These are phyloP conservation scores for Megastigmus dorsalis DNA, from an alignment of 2,888 invertebrate species.

Conservation along the genomic window DNA sequence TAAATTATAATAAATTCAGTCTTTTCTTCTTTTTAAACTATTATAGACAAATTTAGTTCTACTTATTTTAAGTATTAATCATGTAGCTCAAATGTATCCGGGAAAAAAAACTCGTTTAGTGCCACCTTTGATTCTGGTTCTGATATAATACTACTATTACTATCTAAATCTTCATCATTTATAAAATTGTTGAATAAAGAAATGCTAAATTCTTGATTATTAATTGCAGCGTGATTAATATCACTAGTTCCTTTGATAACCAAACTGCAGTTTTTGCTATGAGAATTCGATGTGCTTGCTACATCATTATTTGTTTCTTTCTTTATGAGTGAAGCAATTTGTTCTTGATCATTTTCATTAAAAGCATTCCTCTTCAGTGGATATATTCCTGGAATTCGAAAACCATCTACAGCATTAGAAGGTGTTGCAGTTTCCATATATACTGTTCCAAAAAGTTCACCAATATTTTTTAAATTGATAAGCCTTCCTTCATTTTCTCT, in stretches of 20 bases:
- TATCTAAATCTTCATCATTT: not conserved
- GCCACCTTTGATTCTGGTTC: too few species aligned
- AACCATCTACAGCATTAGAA: conserved; percentile 5
- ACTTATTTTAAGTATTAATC: too few species aligned
- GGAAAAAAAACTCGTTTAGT: too few species aligned
- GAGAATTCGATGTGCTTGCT: not conserved
- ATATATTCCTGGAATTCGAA: conserved; percentile 6
- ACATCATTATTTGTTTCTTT: not conserved
- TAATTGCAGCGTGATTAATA: not conserved
- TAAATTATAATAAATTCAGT: too few species aligned
- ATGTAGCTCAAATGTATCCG: too few species aligned
- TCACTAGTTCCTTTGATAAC: not conserved
- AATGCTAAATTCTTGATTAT: not conserved
- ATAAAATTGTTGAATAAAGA: not conserved
- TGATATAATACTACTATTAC: not conserved
- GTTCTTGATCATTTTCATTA: too few species aligned
- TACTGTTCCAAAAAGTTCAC: not conserved
- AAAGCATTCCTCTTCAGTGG: not conserved
- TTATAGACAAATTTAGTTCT: too few species aligned
- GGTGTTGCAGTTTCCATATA: not conserved
- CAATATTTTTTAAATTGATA: conserved; percentile 3
- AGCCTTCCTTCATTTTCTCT: not conserved
- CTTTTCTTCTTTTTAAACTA: too few species aligned
- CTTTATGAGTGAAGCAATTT: not conserved
- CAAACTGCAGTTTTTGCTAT: not conserved